Evolutionary conservation across 92 coral and sea anemone species (phyloP).

Genomic region (Muricea muricata): DNA sequence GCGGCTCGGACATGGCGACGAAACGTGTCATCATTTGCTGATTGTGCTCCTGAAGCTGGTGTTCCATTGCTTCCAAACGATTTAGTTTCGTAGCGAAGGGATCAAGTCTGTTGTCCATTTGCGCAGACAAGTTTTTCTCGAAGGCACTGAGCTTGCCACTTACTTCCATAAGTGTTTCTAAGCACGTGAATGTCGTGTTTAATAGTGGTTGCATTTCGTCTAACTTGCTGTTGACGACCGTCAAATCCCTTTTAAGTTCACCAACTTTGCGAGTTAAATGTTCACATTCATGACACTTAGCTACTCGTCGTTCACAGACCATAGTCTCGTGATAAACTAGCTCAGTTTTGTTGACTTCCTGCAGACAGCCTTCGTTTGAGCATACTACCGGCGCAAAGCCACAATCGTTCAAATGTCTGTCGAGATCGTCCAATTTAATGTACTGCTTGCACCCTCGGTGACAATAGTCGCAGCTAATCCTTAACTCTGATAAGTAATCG

Average conservation of each 20-base stretch:
- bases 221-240: neutral
- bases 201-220: neutral
- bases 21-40: neutral
- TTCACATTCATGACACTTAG: neutral
- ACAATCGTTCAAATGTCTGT: neutral
- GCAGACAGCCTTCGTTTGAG: slow-evolving; percentile 10
- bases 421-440: neutral
- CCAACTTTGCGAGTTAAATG: neutral
- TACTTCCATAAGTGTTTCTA: neutral
- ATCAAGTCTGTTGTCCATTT: neutral
- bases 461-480: neutral
- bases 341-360: neutral
- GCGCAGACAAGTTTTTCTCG: neutral
- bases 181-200: neutral
- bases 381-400: neutral
- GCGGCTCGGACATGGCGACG: neutral
- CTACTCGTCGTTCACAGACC: neutral
- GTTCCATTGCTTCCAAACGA: neutral
- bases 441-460: slow-evolving; percentile 14
- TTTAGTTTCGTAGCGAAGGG: neutral
- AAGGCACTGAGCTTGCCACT: neutral
- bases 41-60: neutral
- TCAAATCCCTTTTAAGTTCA: neutral
- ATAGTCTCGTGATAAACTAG: neutral
- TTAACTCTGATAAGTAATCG: neutral